These are phyloP conservation scores for Eupleurogrammus muticus DNA, from an alignment of 2,797 vertebrate genomes.

Conservation along the genomic window DNA sequence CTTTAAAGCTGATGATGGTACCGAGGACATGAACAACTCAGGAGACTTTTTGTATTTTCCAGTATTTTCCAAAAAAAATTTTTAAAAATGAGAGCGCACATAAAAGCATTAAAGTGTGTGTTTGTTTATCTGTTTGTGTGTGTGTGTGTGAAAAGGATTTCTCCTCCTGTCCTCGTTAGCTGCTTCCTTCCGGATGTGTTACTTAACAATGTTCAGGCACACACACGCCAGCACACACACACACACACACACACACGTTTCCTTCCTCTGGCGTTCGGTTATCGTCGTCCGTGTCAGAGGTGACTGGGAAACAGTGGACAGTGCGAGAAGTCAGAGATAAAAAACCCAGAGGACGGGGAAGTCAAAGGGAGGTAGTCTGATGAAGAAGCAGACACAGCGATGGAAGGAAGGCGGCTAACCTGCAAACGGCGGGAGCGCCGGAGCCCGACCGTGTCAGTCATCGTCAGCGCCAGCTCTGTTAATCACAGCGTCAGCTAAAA, in stretches of 20 bases:
- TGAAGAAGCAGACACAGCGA: slow-evolving; percentile 30
- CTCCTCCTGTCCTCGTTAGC: slow-evolving; percentile 51
- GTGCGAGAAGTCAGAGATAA: slow-evolving; percentile 41
- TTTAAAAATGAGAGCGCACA: background rate
- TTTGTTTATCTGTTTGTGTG: slow-evolving; percentile 18
- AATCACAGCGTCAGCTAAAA: slow-evolving; percentile 31
- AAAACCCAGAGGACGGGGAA: slow-evolving; percentile 45
- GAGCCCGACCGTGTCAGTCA: slow-evolving; percentile 46
- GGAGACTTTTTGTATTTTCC: background rate
- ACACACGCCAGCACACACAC: slow-evolving; percentile 28
- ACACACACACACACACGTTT: slow-evolving; percentile 61
- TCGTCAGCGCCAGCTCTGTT: background rate
- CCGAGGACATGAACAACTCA: background rate
- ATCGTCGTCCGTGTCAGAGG: slow-evolving; percentile 64
- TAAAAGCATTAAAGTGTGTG: slow-evolving; percentile 8
- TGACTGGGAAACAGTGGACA: slow-evolving; percentile 53
- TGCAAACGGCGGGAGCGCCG: slow-evolving; percentile 40
- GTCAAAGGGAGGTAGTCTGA: slow-evolving; percentile 31
- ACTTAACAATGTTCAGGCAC: slow-evolving; percentile 44
- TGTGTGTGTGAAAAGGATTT: slow-evolving; percentile 27
- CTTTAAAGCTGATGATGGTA: background rate
- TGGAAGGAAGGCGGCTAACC: slow-evolving; percentile 45
- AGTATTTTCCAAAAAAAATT: background rate
- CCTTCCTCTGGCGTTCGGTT: slow-evolving; percentile 66
- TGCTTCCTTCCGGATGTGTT: slow-evolving; percentile 67